Conservation (phyloP, 1,140 invertebrate genomes). For the Zaprionus ghesquierei region DNA sequence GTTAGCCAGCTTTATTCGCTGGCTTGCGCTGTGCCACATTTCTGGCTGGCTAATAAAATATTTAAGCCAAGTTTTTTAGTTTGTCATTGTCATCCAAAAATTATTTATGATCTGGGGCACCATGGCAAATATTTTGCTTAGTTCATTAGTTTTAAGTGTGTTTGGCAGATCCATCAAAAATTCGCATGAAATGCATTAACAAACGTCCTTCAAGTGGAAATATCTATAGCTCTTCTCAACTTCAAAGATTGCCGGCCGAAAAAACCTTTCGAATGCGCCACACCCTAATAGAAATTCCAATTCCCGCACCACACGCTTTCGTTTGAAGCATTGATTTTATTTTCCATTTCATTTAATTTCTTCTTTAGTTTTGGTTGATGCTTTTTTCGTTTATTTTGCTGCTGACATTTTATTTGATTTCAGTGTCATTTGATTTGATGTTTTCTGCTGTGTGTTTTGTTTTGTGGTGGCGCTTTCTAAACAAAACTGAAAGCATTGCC, state of each 20-base stretch:
- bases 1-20: constrained; percentile 26
- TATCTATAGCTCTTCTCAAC: not conserved
- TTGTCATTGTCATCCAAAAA: constrained; percentile 40
- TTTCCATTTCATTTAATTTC: constrained; percentile 69
- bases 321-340: constrained; percentile 54
- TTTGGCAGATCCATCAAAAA: constrained; percentile 25
- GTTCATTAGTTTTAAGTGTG: constrained; percentile 38
- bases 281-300: constrained; percentile 51
- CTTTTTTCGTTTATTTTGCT: constrained; percentile 12
- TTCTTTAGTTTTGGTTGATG: too few species aligned
- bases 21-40: constrained; percentile 53
- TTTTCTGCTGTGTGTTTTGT: constrained; percentile 6
- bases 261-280: constrained; percentile 17
- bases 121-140: constrained; percentile 2
- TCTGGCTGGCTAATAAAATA: constrained; percentile 59
- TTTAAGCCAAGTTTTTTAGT: constrained; percentile 46
- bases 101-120: constrained; percentile 48
- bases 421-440: constrained; percentile 35
- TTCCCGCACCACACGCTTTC: constrained; percentile 56
- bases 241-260: not conserved
- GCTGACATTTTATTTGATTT: constrained; percentile 48
- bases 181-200: too few species aligned
- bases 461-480: constrained; percentile 51
- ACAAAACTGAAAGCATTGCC: constrained; percentile 47
- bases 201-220: constrained; percentile 28